Evolutionary conservation across 2,113 vertebrate genomes (phyloP), one percentile per base, ranked within the genome.

Genomic region (Pycnonotus jocosus): DNA sequence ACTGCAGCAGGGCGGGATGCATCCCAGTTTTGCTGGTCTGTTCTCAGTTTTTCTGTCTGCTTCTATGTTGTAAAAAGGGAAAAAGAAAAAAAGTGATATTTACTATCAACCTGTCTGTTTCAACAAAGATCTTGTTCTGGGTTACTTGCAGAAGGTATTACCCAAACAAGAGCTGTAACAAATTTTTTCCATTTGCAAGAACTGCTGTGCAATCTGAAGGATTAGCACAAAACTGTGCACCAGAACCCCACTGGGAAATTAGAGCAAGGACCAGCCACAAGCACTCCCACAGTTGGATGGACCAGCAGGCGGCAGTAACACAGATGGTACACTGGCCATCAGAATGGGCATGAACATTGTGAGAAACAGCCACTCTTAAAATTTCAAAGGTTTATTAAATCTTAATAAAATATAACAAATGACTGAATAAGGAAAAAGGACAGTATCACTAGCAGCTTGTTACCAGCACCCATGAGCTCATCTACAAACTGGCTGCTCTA

Each of bases 241-340:
- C n/a, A 15, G 35, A 35, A 4, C 2, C 0, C 17, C 19, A 10
- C 0, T 3, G 5, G 37, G 14, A 50, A 70, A n/a, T 1, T 17
- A 27, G 54, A 25, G 18, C 37, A 44, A 37, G 12, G 27, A 13
- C 4, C 53, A 20, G 38, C 4, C 50, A 14, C 1, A 1, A 38
- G 31, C 1, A 1, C 28, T 18, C 10, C 22, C 2, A 3, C 10
- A 12, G 19, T 2, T 8, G 12, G 31, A 22, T 1, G 21, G 15
- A 48, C 11, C 3, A 9, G 35, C 19, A 22, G 64, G n/a, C 1
- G 2, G 45, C 1, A 6, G 44, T 50, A 50, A 51, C 7, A 3
- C 2, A 2, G 27, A 28, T 2, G 12, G 10, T 1, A 22, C 57
- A 22, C 30, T 5, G 7, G 9, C 44, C 64, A 42, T 7, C 19